Conservation (phyloP, 2,797 vertebrate species). For the Toxotes lorentzi region DNA sequence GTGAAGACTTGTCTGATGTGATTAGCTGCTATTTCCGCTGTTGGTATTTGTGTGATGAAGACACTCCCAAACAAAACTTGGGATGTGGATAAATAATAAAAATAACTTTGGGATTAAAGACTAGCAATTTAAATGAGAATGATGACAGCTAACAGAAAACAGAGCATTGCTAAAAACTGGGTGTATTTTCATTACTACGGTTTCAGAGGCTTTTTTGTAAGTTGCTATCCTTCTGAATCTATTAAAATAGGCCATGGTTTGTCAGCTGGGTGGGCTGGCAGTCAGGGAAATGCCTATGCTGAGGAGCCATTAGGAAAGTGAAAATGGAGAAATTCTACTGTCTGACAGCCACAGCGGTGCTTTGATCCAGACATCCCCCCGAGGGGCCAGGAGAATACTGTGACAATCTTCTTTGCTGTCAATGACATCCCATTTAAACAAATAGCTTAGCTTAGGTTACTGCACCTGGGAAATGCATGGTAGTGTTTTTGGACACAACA, state of each 20-base stretch:
- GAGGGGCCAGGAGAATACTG: constrained; percentile 73
- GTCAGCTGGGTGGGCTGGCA: constrained; percentile 70
- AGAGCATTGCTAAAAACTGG: neutral
- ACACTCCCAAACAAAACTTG: constrained; percentile 58
- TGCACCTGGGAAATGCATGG: constrained; percentile 69
- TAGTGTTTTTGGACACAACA: constrained; percentile 69
- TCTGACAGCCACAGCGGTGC: constrained; percentile 79
- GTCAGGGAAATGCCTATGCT: constrained; percentile 72
- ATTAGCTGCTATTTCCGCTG: constrained; percentile 70
- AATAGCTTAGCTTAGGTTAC: constrained; percentile 78
- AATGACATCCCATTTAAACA: constrained; percentile 82
- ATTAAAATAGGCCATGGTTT: constrained; percentile 63
- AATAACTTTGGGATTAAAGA: constrained; percentile 4
- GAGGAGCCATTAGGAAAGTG: constrained; percentile 77
- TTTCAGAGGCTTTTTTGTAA: constrained; percentile 41
- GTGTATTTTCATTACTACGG: constrained; percentile 21
- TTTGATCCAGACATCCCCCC: constrained; percentile 78
- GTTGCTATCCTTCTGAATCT: constrained; percentile 59
- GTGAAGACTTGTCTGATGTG: constrained; percentile 75
- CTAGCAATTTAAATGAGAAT: neutral
- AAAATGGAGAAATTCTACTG: constrained; percentile 80
- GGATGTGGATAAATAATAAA: constrained; percentile 52
- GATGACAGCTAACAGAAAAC: neutral
- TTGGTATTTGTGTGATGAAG: constrained; percentile 70
- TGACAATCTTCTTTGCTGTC: constrained; percentile 80